phyloP scores from a whole-genome alignment of 2,113 vertebrate species.

The Chaetops frenatus region DNA sequence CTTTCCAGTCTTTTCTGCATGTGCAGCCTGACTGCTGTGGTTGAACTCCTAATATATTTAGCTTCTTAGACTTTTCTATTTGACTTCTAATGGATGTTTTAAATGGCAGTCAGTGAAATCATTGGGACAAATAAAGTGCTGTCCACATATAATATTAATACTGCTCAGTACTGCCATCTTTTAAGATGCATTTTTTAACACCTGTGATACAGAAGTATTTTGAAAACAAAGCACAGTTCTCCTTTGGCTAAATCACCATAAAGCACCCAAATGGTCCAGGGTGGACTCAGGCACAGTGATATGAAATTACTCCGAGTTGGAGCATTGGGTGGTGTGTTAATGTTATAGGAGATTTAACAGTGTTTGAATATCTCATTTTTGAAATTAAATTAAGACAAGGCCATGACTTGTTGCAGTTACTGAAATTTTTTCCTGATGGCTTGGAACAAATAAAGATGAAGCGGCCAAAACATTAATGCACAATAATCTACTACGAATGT shows the following conservation, averaged over 20 bases:
- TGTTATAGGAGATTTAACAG: background rate
- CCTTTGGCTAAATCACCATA: background rate
- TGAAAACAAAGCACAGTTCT: background rate
- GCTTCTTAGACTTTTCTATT: background rate
- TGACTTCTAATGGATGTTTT: background rate
- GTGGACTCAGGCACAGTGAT: background rate
- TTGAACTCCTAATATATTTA: background rate
- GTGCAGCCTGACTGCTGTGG: background rate
- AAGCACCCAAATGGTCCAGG: background rate
- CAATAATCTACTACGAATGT: conserved; percentile 8
- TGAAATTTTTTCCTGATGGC: background rate
- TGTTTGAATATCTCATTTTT: background rate
- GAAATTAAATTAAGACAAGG: background rate
- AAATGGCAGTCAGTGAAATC: background rate
- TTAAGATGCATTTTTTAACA: background rate
- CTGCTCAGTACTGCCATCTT: background rate
- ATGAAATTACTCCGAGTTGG: background rate
- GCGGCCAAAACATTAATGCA: conserved; percentile 25
- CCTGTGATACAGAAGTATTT: background rate
- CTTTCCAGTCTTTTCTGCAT: background rate
- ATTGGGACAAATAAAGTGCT: background rate
- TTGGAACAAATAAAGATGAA: conserved; percentile 26
- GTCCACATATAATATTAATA: background rate
- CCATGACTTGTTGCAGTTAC: background rate
- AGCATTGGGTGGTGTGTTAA: background rate